A percentile compares a stretch with the other conserved stretches of the same genome.
Evolutionary conservation across 2,797 vertebrate species (phyloP).

Genomic region (Rallus crepitans): DNA sequence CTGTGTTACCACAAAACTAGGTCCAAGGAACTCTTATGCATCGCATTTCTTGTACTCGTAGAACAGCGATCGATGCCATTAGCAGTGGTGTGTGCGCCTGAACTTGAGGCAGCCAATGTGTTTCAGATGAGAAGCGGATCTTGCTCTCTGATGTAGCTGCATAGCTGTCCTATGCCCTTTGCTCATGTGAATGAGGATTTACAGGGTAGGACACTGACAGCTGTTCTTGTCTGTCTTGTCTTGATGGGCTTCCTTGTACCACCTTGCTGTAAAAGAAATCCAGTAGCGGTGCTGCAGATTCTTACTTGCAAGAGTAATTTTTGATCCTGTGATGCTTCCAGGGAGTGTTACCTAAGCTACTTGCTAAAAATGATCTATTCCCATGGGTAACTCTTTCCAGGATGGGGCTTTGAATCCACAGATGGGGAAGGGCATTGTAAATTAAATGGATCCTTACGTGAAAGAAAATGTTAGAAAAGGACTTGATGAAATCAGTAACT

Average conservation of each 20-base stretch:
- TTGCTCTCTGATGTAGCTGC: background rate
- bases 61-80: background rate
- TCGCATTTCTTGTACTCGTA: background rate
- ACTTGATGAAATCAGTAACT: background rate
- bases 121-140: background rate
- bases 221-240: background rate
- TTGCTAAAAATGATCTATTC: background rate
- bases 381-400: background rate
- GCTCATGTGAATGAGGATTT: background rate
- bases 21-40: background rate
- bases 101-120: background rate
- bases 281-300: background rate
- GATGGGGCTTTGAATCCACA: background rate
- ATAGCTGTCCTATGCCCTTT: background rate
- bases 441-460: background rate
- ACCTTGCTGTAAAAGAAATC: background rate
- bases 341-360: background rate
- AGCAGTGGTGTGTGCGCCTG: background rate
- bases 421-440: slow-evolving; percentile 7
- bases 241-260: background rate
- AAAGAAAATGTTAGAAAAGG: background rate
- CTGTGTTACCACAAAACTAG: background rate
- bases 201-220: background rate
- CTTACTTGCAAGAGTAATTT: background rate
- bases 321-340: background rate